phyloP scores from a whole-genome alignment of 2,113 vertebrate genomes.

The Ibidorhyncha struthersii region DNA sequence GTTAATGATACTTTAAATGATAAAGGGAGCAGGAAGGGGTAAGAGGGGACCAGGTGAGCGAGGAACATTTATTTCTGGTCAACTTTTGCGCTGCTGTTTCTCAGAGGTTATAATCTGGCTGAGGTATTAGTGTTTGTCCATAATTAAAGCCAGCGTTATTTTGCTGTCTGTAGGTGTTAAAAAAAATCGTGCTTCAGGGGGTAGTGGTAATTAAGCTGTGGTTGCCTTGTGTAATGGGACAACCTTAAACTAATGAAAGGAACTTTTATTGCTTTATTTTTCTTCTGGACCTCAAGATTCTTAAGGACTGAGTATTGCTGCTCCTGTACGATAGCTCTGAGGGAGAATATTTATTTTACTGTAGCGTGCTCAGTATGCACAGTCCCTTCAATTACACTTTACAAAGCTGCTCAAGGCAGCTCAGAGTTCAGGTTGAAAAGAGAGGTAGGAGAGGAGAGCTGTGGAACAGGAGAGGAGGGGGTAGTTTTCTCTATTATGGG shows the following conservation, averaged over 20 bases:
- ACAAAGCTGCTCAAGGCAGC: background rate
- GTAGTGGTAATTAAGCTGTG: background rate
- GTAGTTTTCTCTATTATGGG: background rate
- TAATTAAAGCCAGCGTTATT: background rate
- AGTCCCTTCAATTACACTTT: background rate
- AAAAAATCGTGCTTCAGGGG: background rate
- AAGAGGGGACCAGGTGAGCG: background rate
- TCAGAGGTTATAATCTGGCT: background rate
- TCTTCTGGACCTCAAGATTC: background rate
- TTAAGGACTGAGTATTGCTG: background rate
- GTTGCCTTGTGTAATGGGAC: background rate
- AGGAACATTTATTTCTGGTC: background rate
- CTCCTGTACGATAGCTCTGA: background rate
- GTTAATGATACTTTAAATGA: background rate
- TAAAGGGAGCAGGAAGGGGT: background rate
- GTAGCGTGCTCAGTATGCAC: background rate
- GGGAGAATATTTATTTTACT: background rate
- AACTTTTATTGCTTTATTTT: constrained; percentile 2
- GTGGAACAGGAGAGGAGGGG: background rate
- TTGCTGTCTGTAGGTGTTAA: background rate
- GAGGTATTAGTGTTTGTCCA: background rate
- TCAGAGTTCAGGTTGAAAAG: background rate
- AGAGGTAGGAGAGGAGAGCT: background rate
- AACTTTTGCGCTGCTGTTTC: background rate
- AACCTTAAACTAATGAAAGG: background rate